Conservation (phyloP, 2,888 invertebrate species). For the Pollenia labialis region DNA sequence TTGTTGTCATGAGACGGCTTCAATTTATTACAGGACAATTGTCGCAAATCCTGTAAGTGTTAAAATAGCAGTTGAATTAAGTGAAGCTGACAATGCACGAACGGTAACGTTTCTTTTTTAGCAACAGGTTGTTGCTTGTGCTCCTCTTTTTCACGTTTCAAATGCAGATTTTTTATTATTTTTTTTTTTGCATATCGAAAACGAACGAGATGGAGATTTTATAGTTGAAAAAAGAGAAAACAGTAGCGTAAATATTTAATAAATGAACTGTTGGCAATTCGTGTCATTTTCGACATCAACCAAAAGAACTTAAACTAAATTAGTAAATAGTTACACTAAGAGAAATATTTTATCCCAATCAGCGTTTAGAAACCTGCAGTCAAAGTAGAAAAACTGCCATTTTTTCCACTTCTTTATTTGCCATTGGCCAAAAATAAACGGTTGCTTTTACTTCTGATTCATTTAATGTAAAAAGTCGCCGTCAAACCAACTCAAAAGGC, state of each 20-base stretch:
- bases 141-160: background rate
- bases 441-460: too few species aligned
- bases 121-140: constrained; percentile 65
- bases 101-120: constrained; percentile 42
- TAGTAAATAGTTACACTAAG: constrained; percentile 11
- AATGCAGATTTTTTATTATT: constrained; percentile 11
- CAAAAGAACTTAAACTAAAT: constrained; percentile 7
- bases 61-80: constrained; percentile 59
- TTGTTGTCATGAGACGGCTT: constrained; percentile 56
- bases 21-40: constrained; percentile 68
- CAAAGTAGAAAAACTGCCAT: too few species aligned
- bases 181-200: constrained; percentile 20
- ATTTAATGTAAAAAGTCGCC: too few species aligned
- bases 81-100: constrained; percentile 38
- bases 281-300: constrained; percentile 48
- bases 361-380: too few species aligned
- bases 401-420: too few species aligned
- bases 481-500: too few species aligned
- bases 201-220: background rate
- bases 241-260: constrained; percentile 57
- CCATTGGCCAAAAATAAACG: too few species aligned
- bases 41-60: constrained; percentile 68
- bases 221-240: background rate
- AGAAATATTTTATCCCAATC: background rate
- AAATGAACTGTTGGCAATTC: constrained; percentile 64